Evolutionary conservation across 2,797 vertebrate species (phyloP).

Genomic region (Microtus californicus): DNA sequence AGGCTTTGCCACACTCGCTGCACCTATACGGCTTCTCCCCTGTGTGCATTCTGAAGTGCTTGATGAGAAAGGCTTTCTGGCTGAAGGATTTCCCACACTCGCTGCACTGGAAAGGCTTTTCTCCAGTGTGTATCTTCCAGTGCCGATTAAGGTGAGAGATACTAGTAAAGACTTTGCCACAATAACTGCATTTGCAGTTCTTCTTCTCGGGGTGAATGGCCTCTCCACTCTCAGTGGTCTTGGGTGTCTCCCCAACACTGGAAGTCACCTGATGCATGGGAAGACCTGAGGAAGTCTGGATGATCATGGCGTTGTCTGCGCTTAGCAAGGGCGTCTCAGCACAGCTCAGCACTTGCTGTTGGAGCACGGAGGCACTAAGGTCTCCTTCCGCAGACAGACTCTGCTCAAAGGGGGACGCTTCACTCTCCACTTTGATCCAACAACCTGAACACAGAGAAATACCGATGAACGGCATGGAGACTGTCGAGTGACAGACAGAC

Average conservation of each 20-base stretch:
- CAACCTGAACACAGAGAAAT: slow-evolving; percentile 52
- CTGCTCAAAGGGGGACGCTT: neutral
- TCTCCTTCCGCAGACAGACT: neutral
- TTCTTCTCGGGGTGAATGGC: slow-evolving; percentile 22
- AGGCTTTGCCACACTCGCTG: slow-evolving; percentile 74
- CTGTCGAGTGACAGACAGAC: neutral
- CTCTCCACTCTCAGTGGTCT: neutral
- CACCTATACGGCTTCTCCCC: slow-evolving; percentile 35
- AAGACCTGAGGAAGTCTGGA: neutral
- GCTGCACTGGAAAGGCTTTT: slow-evolving; percentile 60
- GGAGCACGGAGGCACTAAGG: neutral
- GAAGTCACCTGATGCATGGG: neutral
- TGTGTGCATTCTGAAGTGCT: neutral
- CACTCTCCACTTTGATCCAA: neutral
- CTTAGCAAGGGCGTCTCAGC: slow-evolving; percentile 8
- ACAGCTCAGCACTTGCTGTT: neutral
- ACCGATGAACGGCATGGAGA: neutral
- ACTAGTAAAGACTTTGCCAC: slow-evolving; percentile 64
- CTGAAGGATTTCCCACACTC: slow-evolving; percentile 12
- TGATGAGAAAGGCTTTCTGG: neutral
- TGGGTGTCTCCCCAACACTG: neutral
- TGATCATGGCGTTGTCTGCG: neutral
- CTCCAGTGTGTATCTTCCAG: slow-evolving; percentile 64
- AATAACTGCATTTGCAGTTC: slow-evolving; percentile 51
- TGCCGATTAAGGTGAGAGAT: slow-evolving; percentile 63